These are phyloP conservation scores for Litoditis marina DNA, from an alignment of 2,888 invertebrate genomes.

Conservation along the genomic window DNA sequence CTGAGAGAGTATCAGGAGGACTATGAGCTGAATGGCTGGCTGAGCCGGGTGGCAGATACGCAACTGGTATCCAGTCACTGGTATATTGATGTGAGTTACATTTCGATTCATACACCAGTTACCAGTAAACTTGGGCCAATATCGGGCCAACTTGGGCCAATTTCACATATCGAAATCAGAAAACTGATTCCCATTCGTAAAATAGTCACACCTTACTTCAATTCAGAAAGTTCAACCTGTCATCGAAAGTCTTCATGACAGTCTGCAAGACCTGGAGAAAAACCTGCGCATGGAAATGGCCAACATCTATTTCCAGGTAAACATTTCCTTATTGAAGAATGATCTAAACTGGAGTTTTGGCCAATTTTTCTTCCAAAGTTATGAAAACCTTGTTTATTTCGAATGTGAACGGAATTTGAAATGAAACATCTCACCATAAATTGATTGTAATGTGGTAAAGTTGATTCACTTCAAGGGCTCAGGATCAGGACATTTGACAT, in stretches of 20 bases:
- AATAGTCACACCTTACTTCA: conserved; percentile 38
- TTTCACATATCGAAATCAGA: neutral
- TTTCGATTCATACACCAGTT: neutral
- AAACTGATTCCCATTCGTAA: conserved; percentile 37
- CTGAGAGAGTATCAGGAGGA: conserved; percentile 46
- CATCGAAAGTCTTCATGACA: no score
- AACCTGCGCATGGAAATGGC: conserved; percentile 46
- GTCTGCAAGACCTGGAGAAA: no score
- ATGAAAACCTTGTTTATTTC: no score
- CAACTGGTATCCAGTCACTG: conserved; percentile 49
- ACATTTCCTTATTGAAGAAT: no score
- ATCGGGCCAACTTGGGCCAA: neutral
- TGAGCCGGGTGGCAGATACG: conserved; percentile 49
- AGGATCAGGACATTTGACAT: no score
- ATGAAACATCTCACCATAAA: no score
- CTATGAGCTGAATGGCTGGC: conserved; percentile 55
- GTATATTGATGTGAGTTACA: conserved; percentile 53
- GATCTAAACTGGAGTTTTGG: no score
- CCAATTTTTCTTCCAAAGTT: no score
- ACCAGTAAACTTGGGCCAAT: neutral
- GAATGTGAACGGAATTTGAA: no score
- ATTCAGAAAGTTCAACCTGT: conserved; percentile 43
- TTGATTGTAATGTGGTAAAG: no score
- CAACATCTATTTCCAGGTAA: conserved; percentile 45
- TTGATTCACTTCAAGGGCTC: no score